Percentiles rank a stretch among this genome's conserved stretches.
These are phyloP conservation scores for Arge pagana DNA, from an alignment of 2,888 invertebrate species.

Conservation along the genomic window DNA sequence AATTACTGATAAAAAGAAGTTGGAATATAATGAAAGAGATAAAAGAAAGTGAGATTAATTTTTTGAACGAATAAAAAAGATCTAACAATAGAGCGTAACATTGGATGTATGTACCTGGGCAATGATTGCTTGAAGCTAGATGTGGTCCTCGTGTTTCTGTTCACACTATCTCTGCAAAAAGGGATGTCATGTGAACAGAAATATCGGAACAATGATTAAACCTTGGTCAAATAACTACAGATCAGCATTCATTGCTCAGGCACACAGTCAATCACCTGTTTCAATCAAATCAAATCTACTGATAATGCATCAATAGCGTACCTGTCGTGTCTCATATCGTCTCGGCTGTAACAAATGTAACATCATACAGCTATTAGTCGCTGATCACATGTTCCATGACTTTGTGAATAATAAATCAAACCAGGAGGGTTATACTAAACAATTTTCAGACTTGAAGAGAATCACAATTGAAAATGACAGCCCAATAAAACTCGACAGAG, in stretches of 20 bases:
- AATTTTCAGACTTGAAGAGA: background rate
- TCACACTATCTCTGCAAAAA: slow-evolving; percentile 60
- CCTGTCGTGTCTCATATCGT: slow-evolving; percentile 59
- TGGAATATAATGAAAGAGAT: slow-evolving; percentile 7
- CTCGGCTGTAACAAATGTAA: slow-evolving; percentile 58
- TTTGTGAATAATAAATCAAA: slow-evolving; percentile 15
- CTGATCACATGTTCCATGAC: slow-evolving; percentile 30
- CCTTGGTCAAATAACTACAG: slow-evolving; percentile 54
- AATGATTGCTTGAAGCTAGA: slow-evolving; percentile 60
- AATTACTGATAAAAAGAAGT: slow-evolving; percentile 18
- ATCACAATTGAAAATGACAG: too few relatives aligned
- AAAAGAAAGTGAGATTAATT: too few relatives aligned
- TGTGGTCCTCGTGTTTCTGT: slow-evolving; percentile 59
- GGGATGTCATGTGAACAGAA: slow-evolving; percentile 58
- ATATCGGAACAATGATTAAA: slow-evolving; percentile 44
- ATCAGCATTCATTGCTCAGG: slow-evolving; percentile 58
- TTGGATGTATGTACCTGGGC: slow-evolving; percentile 57
- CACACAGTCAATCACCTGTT: slow-evolving; percentile 57
- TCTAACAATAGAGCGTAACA: slow-evolving; percentile 45
- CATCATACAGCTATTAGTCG: slow-evolving; percentile 49
- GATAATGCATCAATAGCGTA: slow-evolving; percentile 56
- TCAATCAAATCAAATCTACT: slow-evolving; percentile 53
- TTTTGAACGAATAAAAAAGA: slow-evolving; percentile 30
- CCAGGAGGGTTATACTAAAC: slow-evolving; percentile 9
- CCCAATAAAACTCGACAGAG: too few relatives aligned